A percentile compares a stretch with the other conserved stretches of the same genome.
phyloP scores from a whole-genome alignment of 2,888 invertebrate genomes.

The Eristalis intricaria region DNA sequence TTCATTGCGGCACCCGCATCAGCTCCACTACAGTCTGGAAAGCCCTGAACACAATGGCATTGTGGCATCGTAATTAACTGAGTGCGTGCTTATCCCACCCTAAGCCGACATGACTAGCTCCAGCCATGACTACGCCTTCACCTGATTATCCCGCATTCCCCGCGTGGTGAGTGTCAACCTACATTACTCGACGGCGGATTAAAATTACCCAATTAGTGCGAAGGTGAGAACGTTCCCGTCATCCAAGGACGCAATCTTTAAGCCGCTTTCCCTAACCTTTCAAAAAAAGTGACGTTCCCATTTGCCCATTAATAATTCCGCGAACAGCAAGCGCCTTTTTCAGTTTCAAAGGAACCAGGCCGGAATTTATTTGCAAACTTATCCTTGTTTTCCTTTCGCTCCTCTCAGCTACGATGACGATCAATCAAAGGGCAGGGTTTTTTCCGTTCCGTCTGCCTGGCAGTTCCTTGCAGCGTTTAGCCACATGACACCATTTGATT shows the following conservation, averaged over 20 bases:
- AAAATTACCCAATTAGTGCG: background rate
- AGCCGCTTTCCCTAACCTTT: background rate
- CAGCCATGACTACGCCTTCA: background rate
- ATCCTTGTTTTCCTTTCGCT: background rate
- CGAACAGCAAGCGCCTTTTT: background rate
- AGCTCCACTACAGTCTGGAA: background rate
- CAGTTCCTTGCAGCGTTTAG: background rate
- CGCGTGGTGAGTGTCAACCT: background rate
- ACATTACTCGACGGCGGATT: background rate
- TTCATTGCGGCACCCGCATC: background rate
- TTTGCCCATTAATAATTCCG: background rate
- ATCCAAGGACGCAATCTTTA: background rate
- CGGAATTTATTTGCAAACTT: background rate
- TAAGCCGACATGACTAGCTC: background rate
- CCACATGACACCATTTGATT: background rate
- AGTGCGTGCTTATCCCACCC: background rate
- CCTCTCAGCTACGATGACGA: background rate
- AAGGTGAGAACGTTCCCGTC: background rate
- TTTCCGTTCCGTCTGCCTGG: background rate
- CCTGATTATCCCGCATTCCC: background rate
- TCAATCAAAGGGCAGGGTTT: constrained; percentile 9
- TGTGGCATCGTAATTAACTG: background rate
- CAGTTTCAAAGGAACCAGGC: background rate
- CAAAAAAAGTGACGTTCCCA: background rate
- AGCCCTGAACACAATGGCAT: background rate